Base-by-base conservation (phyloP, 2,888 invertebrate genomes). In the Prosapia bicincta region DNA sequence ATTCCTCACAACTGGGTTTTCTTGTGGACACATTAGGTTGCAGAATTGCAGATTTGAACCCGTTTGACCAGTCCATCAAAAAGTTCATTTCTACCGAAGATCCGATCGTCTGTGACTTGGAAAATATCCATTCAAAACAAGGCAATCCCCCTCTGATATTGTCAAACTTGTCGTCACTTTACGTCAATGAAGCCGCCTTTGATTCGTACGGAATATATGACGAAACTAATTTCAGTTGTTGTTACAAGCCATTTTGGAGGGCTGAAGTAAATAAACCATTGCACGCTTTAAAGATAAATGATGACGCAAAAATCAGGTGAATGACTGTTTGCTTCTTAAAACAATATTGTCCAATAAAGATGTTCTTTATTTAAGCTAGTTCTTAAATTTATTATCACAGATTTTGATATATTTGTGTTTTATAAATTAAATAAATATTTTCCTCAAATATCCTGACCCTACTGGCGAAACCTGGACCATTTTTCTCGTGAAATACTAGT, bases 1-100 rank as follows among this genome's bases (percentile, higher is more conserved):
- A 54, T 20, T 20, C 54, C 2, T 20, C 54, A 20, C 54, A 54
- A 13, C 15, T 28, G 71, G 80, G 79, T 20, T 90, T 86, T 80
- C 85, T 90, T 1, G 88, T 92, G 71, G 87, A 88, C 81, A 91
- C 90, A 9, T 85, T 86, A 76, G 92, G 92, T 25, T 92, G 92
- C 82, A 88, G 89, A 10, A 91, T 93, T 79, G 91, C 92, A 0
- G 87, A 87, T 0, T 84, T 92, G 80, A 86, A 88, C 79, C 88
- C 91, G 0, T 88, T 89, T 79, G 90, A 92, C 82, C 83, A 86
- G 5, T 84, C 85, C 54, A 85, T 91, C 30, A 86, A 84, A 79
- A 85, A 86, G 78, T 91, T 88, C 81, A 86, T 90, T 68, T 83
- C 84, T 72, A 84, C 84, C 15, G 88, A 88, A 6, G 83, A 85